phyloP scores from a whole-genome alignment of 2,888 invertebrate genomes.

The Tetanocera ferruginea region DNA sequence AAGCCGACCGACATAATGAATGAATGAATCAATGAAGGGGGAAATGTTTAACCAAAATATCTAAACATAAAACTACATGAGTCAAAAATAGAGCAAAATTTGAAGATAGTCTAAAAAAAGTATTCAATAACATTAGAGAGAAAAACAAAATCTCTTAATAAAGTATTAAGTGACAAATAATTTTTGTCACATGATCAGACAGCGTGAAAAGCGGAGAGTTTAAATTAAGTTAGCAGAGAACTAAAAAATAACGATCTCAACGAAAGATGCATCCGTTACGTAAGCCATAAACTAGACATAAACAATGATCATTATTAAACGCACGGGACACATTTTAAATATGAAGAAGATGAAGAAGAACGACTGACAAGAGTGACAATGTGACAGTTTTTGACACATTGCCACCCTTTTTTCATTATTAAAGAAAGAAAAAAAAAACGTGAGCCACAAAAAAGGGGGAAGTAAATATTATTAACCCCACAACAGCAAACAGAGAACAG shows the following conservation, averaged over 20 bases:
- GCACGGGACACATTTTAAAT: slow-evolving; percentile 29
- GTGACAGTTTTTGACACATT: slow-evolving; percentile 37
- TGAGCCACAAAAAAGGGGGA: background rate
- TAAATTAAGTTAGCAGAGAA: background rate
- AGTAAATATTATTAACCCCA: background rate
- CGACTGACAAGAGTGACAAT: slow-evolving; percentile 25
- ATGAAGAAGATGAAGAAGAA: background rate
- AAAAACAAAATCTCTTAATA: slow-evolving; percentile 1
- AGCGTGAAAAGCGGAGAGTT: background rate
- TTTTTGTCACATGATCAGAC: background rate
- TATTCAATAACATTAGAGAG: background rate
- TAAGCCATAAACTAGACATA: slow-evolving; percentile 16
- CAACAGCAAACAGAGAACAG: background rate
- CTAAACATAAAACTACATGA: background rate
- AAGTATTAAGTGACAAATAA: slow-evolving; percentile 20
- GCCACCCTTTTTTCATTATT: slow-evolving; percentile 9
- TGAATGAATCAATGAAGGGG: no score
- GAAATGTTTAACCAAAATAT: background rate
- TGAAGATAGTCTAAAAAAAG: background rate
- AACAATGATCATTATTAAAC: slow-evolving; percentile 17
- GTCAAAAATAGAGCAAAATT: background rate
- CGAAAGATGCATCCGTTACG: slow-evolving; percentile 13
- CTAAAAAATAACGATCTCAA: background rate
- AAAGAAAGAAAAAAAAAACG: no score
- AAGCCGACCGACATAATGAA: background rate